Conservation (phyloP, 1,140 invertebrate species). For the Drosophila orosa region DNA sequence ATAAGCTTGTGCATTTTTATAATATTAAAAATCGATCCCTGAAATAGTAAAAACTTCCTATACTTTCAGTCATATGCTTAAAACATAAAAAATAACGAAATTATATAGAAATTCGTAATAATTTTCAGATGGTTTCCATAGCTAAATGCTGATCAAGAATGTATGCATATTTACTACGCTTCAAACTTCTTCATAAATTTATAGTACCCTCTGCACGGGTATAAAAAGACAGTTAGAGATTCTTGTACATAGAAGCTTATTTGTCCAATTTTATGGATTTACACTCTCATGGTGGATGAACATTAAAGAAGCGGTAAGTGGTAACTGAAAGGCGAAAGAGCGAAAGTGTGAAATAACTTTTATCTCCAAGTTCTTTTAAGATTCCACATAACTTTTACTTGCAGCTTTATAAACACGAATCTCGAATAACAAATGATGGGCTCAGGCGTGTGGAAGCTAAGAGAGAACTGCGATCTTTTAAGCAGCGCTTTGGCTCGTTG, state of each 20-base stretch:
- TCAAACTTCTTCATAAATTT: background rate
- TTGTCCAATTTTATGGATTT: slow-evolving; percentile 4
- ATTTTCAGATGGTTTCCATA: background rate
- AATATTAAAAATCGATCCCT: background rate
- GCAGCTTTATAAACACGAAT: background rate
- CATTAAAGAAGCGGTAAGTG: background rate
- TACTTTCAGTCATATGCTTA: background rate
- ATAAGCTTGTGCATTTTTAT: no score
- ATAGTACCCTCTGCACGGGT: background rate
- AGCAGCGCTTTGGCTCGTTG: slow-evolving; percentile 3
- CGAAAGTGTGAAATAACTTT: slow-evolving; percentile 20
- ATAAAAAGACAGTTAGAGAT: background rate
- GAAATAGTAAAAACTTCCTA: background rate
- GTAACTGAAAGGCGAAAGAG: slow-evolving; percentile 4
- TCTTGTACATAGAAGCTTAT: background rate
- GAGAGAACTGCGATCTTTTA: background rate
- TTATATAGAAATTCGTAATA: background rate
- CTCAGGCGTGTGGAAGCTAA: slow-evolving; percentile 2
- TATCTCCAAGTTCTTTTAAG: background rate
- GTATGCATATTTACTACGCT: background rate
- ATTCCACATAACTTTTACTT: slow-evolving; percentile 1
- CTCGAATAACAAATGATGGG: slow-evolving; percentile 7
- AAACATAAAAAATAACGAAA: background rate
- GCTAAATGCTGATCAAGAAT: background rate
- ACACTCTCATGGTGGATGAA: background rate